Percentiles rank a stretch among this genome's conserved stretches.
Conservation (phyloP, 64 coral and sea anemone genomes). For the Montipora cactus region DNA sequence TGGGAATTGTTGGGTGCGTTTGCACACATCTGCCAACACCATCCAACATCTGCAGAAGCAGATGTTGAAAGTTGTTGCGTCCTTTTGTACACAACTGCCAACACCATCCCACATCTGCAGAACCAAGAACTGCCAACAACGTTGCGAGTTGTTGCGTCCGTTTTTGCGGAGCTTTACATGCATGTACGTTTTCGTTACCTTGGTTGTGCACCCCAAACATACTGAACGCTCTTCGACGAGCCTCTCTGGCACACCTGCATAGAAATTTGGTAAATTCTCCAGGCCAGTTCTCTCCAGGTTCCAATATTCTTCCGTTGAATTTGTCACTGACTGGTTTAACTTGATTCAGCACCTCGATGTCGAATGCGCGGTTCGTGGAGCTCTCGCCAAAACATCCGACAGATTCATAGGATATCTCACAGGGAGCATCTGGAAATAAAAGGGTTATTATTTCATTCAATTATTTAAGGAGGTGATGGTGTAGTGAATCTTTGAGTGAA, state of each 20-base stretch:
- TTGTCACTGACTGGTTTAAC: slow-evolving; percentile 3
- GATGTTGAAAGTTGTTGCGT: no score
- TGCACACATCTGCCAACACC: no score
- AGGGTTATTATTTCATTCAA: no score
- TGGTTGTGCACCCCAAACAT: slow-evolving; percentile 72
- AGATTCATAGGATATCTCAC: slow-evolving; percentile 20
- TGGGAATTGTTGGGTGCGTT: no score
- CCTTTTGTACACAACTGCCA: no score
- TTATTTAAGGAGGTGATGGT: no score
- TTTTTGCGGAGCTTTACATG: no score
- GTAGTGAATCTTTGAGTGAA: no score
- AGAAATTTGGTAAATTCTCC: slow-evolving; percentile 66
- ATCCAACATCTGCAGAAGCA: no score
- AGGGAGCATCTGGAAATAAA: slow-evolving; percentile 36
- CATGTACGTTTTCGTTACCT: slow-evolving; percentile 30
- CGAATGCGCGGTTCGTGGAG: slow-evolving; percentile 11
- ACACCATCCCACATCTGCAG: no score
- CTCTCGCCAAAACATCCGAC: slow-evolving; percentile 68
- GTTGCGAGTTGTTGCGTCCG: no score
- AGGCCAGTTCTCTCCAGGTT: slow-evolving; percentile 41
- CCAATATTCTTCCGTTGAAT: slow-evolving; percentile 73
- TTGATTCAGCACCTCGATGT: slow-evolving; percentile 55
- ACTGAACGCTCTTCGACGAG: slow-evolving; percentile 44
- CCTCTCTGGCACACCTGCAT: slow-evolving; percentile 83
- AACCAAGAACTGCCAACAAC: no score